Conservation (phyloP, 1,140 invertebrate genomes). For the Drosophila biarmipes region DNA sequence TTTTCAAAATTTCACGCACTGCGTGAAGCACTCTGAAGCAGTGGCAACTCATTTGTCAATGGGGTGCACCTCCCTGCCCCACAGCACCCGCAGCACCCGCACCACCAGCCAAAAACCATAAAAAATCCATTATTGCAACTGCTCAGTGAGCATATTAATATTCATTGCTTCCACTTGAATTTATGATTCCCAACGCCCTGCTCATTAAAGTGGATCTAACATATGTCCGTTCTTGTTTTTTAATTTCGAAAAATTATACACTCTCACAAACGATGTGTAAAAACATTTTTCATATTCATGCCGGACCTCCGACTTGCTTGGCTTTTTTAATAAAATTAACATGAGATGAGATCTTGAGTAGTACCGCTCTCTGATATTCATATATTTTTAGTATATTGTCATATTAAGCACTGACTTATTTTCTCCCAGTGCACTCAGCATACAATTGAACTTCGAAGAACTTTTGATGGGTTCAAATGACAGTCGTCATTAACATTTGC, state of each 20-base stretch:
- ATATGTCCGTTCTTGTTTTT: constrained; percentile 50
- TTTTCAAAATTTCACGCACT: constrained; percentile 66
- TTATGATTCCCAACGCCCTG: constrained; percentile 50
- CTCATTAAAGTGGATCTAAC: constrained; percentile 72
- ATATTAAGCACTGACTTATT: neutral
- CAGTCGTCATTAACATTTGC: constrained; percentile 56
- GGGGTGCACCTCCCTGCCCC: constrained; percentile 3
- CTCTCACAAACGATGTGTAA: neutral
- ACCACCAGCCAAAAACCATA: constrained; percentile 2
- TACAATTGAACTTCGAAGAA: constrained; percentile 6
- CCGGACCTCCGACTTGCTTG: neutral
- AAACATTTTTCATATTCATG: neutral
- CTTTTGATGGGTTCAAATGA: constrained; percentile 36
- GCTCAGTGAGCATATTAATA: constrained; percentile 76
- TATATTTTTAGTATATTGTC: neutral
- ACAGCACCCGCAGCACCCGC: neutral
- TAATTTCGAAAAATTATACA: constrained; percentile 43
- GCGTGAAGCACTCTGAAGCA: constrained; percentile 2
- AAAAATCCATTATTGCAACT: constrained; percentile 65
- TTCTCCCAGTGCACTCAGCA: constrained; percentile 1
- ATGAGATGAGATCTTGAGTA: no score
- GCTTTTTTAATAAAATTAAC: no score
- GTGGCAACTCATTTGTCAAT: constrained; percentile 67
- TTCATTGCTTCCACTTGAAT: constrained; percentile 75
- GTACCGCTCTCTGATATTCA: no score